Evolutionary conservation across 2,888 invertebrate genomes (phyloP), one percentile per base, ranked within the genome.

Genomic region (Tachina grossa): DNA sequence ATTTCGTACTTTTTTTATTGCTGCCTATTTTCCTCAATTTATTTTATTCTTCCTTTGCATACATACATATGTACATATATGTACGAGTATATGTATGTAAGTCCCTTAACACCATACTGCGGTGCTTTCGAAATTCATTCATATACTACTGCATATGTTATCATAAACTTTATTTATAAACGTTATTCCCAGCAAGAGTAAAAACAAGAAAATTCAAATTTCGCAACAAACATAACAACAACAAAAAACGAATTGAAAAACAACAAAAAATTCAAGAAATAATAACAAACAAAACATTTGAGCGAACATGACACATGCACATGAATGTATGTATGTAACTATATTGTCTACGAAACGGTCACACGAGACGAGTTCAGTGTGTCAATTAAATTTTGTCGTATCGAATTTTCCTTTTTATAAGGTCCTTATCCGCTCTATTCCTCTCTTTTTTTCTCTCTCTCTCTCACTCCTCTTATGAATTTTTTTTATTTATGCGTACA

Each of bases 351-450:
- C 76, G 76, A 83, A 79, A 83, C 76, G 72, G 83, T 83, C 57
- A 83, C 79, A 83, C 85, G 85, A 85, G 86, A 87, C 87, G 87
- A 88, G 87, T 87, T 88, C 85, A 88, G 86, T 88, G 77, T 88
- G 87, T 86, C 87, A 88, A 82, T 81, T 82, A 76, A 81, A 79
- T 83, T 75, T 79, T 79, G 71, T 79, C 59, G 82, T 78, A 72
- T 83, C 43, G 57, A 47, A 66, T 82, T 63, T 65, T 78, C 31
- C 51, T 51, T 57, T 71, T 79, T 61, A 45, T 39, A 65, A 76
- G 80, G 72, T 77, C 61, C 22, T 59, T 71, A 39, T 47, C 14
- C 14, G 6, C 31, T 31, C 31, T 31, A 1, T 5, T 43, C 19
- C 55, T 66, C 68, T 77, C 45, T 45, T 43, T n/a, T n/a, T 31